A percentile compares a stretch with the other conserved stretches of the same genome.
These are phyloP conservation scores for Acheta domesticus DNA, from an alignment of 2,888 invertebrate species.

Conservation along the genomic window DNA sequence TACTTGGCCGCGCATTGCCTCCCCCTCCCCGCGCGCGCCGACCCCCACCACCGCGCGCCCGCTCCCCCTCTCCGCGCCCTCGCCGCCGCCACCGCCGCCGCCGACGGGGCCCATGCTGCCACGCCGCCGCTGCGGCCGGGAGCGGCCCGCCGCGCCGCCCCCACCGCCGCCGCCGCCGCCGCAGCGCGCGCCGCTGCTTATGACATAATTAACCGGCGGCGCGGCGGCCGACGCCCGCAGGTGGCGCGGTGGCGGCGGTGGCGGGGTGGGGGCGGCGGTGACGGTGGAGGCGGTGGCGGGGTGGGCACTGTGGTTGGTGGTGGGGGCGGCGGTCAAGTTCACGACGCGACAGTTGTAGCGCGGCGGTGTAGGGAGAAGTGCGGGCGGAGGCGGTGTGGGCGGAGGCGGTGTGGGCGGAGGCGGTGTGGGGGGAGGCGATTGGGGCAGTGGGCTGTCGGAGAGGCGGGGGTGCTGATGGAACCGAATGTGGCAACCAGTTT, in stretches of 20 bases:
- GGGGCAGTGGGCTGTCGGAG: too few relatives aligned
- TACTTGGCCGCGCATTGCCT: constrained; percentile 7
- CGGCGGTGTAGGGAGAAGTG: neutral
- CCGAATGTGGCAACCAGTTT: too few relatives aligned
- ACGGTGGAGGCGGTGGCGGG: neutral
- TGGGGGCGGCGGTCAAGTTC: neutral
- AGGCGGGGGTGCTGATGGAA: too few relatives aligned
- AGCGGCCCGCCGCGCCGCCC: neutral
- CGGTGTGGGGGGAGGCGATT: neutral
- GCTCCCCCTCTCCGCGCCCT: constrained; percentile 20
- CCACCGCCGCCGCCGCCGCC: neutral
- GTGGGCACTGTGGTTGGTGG: neutral
- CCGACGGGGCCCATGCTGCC: neutral
- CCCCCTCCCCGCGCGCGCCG: constrained; percentile 25
- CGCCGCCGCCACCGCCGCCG: constrained; percentile 23
- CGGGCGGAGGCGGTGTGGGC: neutral
- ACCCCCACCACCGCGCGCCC: constrained; percentile 18
- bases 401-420: neutral
- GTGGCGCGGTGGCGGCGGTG: neutral
- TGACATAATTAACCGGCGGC: constrained; percentile 18
- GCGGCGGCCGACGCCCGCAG: constrained; percentile 10
- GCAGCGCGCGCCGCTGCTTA: constrained; percentile 2
- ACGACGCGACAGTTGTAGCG: neutral
- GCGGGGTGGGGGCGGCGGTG: neutral
- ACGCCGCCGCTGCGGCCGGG: neutral